Base-by-base conservation (phyloP, 2,797 vertebrate species). In the Alca torda region DNA sequence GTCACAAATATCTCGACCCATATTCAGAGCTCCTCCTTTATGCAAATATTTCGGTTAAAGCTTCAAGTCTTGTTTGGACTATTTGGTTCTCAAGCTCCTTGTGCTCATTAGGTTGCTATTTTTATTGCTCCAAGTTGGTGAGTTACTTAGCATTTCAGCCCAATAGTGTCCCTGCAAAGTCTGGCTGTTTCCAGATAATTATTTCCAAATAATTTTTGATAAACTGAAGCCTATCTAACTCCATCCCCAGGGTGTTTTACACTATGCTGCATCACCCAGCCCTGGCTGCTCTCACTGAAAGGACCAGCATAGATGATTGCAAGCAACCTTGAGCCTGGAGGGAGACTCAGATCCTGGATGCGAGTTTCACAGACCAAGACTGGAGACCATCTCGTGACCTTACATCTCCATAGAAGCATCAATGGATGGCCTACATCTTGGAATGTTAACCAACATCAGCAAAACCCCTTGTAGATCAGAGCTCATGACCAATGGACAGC, bases 311-410 rank as follows among this genome's bases (percentile, higher is more conserved):
- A 33, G 35, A 10, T 24, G 21, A 10, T 8, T 35, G 10, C 3
- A 18, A 53, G 16, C 11, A 60, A 2, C n/a, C 14, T 5, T 53
- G 46, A 74, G 11, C n/a, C 50, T 26, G 33, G 30, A 89, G 26
- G 45, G 13, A 50, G 0, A 8, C 17, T 73, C 13, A 28, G 2
- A 33, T 33, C 51, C 35, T 79, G 59, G 31, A 6, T 39, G 24
- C 3, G 25, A 11, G 16, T 65, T 64, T 41, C 26, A 23, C 9
- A 25, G 39, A 6, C 5, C 0, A 0, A n/a, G 20, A 21, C 13
- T 31, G 33, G 53, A 78, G 23, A 41, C 5, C 30, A 19, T 12
- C 41, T 74, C 24, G 2, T 43, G 31, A 28, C 37, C 24, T 69
- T 45, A 7, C 23, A 72, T 35, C 54, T 73, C 59, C 54, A 25